Evolutionary conservation across 2,888 invertebrate species (phyloP), one percentile per base, ranked within the genome.

Genomic region (Lucinisca nassula): DNA sequence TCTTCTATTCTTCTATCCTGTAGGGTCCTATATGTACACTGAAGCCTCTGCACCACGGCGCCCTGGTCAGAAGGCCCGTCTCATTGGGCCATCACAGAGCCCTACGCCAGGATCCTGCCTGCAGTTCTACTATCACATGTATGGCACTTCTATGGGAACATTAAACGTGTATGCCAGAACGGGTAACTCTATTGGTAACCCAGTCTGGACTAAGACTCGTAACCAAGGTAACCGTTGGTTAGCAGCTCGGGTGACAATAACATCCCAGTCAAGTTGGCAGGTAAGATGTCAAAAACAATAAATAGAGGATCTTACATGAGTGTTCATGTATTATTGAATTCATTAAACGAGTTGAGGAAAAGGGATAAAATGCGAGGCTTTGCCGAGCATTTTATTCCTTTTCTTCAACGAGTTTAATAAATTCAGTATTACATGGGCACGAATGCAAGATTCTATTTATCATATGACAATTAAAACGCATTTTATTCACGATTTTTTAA

Each of bases 121-220:
- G 12, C 79, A 89, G 40, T 95, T 95, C 88, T 95, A 91, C 87
- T 94, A 94, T 77, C 92, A 92, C 85, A 94, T 94, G 93, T 92
- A 91, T 61, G 94, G 94, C 38, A 40, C 81, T 0, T 74, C 85
- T 24, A 93, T 93, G 84, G 94, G 93, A 21, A 90, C 85, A n/a
- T 87, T 94, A 3, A 92, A 89, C 61, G 87, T 94, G 12, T 93
- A 85, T 76, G 84, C 87, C 37, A 79, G 77, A 24, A 82, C 81
- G 10, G 90, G 91, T 24, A 87, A 85, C 75, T 76, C 86, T 14
- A 74, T 90, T 14, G 91, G 91, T 12, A 84, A 73, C 27, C 76
- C 88, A 10, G 58, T 92, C 4, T 88, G 89, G 85, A 87, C 82
- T 0, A 84, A 76, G 51, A 58, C 72, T 32, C 92, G 93, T 75